Base-by-base conservation (phyloP, 2,888 invertebrate species). In the Tenthredo amoena region DNA sequence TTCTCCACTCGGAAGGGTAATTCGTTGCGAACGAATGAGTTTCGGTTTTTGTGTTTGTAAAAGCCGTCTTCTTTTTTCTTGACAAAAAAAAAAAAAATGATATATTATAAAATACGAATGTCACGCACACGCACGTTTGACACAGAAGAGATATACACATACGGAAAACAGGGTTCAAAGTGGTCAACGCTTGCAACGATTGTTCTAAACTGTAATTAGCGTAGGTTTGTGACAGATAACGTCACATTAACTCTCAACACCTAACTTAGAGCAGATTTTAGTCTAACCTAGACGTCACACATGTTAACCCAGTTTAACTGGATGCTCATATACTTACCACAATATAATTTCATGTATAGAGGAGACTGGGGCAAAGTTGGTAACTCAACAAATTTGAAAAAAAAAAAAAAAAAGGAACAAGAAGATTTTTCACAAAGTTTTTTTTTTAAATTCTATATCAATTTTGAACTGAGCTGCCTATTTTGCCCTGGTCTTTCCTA, bases 271-370 rank as follows among this genome's bases (percentile, higher is more conserved):
- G 7, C n/a, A 79, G 79, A 62, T 43, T 47, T 68, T 83, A 83
- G 83, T 83, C 83, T 83, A 83, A 83, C 83, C 31, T 83, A 81
- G 62, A 40, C 40, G 81, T 62, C 34, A 81, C 31, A 47, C 9
- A 68, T 21, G 65, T 83, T 71, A 83, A 83, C 83, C 83, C 83
- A 83, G 65, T 68, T 47, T 50, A 68, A 83, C 71, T 83, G 83
- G 83, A 83, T 62, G 81, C 62, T 81, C 58, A 37, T 55, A 40
- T 79, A 79, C 37, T 55, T 79, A 79, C 55, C 26, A 55, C 55
- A 34, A 55, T 50, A 71, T 71, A 31, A 71, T 71, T 37, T 71
- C 26, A 62, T 62, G 62, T 62, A 26, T 62, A 26, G 47, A 12
- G 47, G 0, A 47, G 47, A 47, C 47, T 47, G 47, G 47, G 3